phyloP scores from a whole-genome alignment of 2,797 vertebrate genomes.

The Enoplosus armatus region DNA sequence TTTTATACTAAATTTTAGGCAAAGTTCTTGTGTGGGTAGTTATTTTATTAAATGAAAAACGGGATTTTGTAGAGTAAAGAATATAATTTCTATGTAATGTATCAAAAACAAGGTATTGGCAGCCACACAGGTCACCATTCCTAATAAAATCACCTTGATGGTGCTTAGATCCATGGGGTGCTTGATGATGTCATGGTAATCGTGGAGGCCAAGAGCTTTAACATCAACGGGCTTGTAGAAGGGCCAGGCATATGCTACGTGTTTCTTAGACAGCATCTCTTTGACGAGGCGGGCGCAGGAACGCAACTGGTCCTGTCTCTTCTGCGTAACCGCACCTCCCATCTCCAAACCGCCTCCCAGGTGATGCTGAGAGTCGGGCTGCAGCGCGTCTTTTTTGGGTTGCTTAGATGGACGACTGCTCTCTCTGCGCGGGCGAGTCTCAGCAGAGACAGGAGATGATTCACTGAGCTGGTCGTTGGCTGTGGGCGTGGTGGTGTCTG shows the following conservation, averaged over 20 bases:
- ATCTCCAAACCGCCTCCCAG: slow-evolving; percentile 51
- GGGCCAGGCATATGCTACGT: slow-evolving; percentile 92
- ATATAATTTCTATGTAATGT: neutral
- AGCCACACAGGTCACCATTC: too few species aligned
- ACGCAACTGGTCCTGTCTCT: slow-evolving; percentile 75
- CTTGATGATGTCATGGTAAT: slow-evolving; percentile 96
- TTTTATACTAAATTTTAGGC: neutral
- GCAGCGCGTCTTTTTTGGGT: slow-evolving; percentile 86
- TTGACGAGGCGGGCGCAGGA: slow-evolving; percentile 69
- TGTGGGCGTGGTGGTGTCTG: slow-evolving; percentile 94
- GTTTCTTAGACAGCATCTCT: slow-evolving; percentile 89
- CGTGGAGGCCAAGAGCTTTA: slow-evolving; percentile 86
- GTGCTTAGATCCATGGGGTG: slow-evolving; percentile 88
- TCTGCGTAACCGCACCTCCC: slow-evolving; percentile 47
- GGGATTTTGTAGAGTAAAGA: neutral
- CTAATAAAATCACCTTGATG: slow-evolving; percentile 87
- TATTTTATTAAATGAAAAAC: neutral
- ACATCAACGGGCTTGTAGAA: slow-evolving; percentile 96
- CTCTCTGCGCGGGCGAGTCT: slow-evolving; percentile 85
- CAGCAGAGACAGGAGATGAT: slow-evolving; percentile 86
- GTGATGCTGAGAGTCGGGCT: slow-evolving; percentile 86
- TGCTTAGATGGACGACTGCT: slow-evolving; percentile 87
- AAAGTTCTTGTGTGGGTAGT: neutral
- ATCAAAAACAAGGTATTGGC: neutral
- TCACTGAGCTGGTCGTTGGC: slow-evolving; percentile 93